These are phyloP conservation scores for Cephalopholis sonnerati DNA, from an alignment of 2,113 vertebrate genomes.

Conservation along the genomic window DNA sequence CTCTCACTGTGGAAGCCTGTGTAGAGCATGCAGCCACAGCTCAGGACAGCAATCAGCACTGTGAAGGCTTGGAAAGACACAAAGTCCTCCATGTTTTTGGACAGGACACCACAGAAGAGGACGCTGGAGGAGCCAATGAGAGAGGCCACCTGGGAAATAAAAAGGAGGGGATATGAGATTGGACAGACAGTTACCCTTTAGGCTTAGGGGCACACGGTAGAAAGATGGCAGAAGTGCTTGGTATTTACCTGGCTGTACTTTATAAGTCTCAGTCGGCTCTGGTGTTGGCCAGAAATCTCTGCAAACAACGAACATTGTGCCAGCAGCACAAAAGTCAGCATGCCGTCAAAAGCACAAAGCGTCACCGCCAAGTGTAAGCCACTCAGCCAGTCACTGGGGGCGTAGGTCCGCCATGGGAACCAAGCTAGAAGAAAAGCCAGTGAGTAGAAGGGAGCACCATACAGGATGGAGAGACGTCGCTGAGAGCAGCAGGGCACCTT, in stretches of 20 bases:
- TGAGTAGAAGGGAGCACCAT: constrained; percentile 86
- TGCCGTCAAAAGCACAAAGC: constrained; percentile 88
- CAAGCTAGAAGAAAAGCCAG: constrained; percentile 92
- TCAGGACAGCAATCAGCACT: constrained; percentile 81
- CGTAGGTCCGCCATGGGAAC: constrained; percentile 92
- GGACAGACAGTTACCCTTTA: background rate
- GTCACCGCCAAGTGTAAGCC: constrained; percentile 88
- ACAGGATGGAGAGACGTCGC: constrained; percentile 86
- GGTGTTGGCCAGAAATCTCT: constrained; percentile 86
- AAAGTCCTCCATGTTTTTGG: constrained; percentile 90
- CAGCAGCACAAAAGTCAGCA: constrained; percentile 90
- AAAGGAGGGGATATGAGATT: background rate
- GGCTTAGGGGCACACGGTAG: background rate
- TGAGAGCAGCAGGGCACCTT: constrained; percentile 80
- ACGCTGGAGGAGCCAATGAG: constrained; percentile 88
- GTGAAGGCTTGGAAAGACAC: constrained; percentile 84
- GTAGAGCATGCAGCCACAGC: constrained; percentile 88
- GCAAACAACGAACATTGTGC: constrained; percentile 90
- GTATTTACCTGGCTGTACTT: constrained; percentile 86
- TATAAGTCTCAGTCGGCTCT: constrained; percentile 85
- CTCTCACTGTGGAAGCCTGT: constrained; percentile 85
- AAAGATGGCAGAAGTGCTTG: background rate
- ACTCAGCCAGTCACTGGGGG: constrained; percentile 88
- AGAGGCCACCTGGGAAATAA: constrained; percentile 80
- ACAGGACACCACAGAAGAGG: constrained; percentile 89